These are phyloP conservation scores for Myoxocephalus aenaeus DNA, from an alignment of 2,797 vertebrate genomes.

Conservation along the genomic window DNA sequence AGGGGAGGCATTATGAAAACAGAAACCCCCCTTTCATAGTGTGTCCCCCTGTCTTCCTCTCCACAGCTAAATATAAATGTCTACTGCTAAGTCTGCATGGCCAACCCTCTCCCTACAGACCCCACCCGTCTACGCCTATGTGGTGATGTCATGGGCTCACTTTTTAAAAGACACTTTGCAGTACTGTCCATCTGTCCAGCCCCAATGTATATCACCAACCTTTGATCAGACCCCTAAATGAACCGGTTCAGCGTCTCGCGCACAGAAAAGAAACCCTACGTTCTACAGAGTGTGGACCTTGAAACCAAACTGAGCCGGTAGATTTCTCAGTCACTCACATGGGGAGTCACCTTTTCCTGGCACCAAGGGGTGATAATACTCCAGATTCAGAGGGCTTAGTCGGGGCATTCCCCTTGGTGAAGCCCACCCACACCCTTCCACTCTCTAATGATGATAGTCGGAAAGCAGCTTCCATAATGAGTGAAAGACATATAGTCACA, in stretches of 20 bases:
- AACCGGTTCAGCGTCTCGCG: slow-evolving; percentile 2
- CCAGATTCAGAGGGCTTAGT: slow-evolving; percentile 57
- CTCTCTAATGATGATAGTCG: slow-evolving; percentile 22
- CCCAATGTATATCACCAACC: not conserved
- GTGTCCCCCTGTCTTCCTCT: slow-evolving; percentile 47
- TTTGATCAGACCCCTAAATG: slow-evolving; percentile 15
- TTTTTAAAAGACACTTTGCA: slow-evolving; percentile 1
- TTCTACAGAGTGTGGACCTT: slow-evolving; percentile 1
- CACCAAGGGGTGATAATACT: slow-evolving; percentile 60
- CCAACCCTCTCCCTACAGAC: slow-evolving; percentile 30
- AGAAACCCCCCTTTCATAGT: slow-evolving; percentile 28
- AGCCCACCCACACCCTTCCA: not conserved
- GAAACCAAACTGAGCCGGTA: slow-evolving; percentile 17
- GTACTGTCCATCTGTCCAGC: not conserved
- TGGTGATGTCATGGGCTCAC: slow-evolving; percentile 49
- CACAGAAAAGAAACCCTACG: not conserved
- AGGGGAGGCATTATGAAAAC: slow-evolving; percentile 43
- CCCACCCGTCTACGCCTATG: slow-evolving; percentile 10
- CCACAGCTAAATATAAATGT: slow-evolving; percentile 74
- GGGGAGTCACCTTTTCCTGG: slow-evolving; percentile 35
- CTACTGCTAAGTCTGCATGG: slow-evolving; percentile 49
- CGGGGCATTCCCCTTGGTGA: slow-evolving; percentile 56
- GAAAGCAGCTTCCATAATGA: slow-evolving; percentile 49
- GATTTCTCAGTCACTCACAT: slow-evolving; percentile 9
- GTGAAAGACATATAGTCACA: slow-evolving; percentile 50